A percentile compares a stretch with the other conserved stretches of the same genome.
Conservation (phyloP, 2,888 invertebrate species). For the Amblyjoppa proteus region DNA sequence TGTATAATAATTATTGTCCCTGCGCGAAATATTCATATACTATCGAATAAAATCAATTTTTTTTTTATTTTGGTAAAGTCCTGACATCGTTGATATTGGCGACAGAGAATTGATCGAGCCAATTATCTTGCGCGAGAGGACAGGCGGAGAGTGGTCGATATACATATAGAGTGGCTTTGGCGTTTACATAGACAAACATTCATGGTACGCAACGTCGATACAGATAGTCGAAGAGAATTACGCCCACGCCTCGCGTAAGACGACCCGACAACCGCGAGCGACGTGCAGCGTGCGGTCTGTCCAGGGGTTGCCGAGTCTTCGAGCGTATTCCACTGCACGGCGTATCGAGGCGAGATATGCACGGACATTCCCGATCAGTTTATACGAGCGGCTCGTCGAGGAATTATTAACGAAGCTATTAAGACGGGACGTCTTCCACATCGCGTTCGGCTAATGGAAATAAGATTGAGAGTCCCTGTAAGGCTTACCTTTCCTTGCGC, state of each 20-base stretch:
- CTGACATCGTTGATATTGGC: background rate
- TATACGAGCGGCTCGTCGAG: constrained; percentile 23
- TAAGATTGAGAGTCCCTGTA: constrained; percentile 59
- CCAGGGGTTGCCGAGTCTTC: constrained; percentile 33
- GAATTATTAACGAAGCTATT: constrained; percentile 64
- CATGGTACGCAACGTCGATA: constrained; percentile 7
- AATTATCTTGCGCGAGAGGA: constrained; percentile 20
- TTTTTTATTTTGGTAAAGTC: background rate
- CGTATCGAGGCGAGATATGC: constrained; percentile 3
- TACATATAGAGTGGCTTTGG: constrained; percentile 26
- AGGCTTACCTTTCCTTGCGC: constrained; percentile 37
- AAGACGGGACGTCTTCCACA: constrained; percentile 36
- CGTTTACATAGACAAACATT: constrained; percentile 39
- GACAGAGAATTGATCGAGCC: constrained; percentile 50
- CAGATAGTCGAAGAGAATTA: constrained; percentile 44
- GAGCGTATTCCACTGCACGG: constrained; percentile 9
- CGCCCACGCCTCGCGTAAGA: constrained; percentile 68
- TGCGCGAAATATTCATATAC: too few species aligned
- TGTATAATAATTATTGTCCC: background rate
- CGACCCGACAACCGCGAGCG: constrained; percentile 65
- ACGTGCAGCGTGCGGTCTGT: constrained; percentile 31
- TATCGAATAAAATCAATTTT: background rate
- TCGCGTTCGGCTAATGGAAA: constrained; percentile 63
- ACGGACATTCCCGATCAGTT: constrained; percentile 16
- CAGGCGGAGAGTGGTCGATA: constrained; percentile 17